These are phyloP conservation scores for Tachysurus vachellii DNA, from an alignment of 2,113 vertebrate species.

Conservation along the genomic window DNA sequence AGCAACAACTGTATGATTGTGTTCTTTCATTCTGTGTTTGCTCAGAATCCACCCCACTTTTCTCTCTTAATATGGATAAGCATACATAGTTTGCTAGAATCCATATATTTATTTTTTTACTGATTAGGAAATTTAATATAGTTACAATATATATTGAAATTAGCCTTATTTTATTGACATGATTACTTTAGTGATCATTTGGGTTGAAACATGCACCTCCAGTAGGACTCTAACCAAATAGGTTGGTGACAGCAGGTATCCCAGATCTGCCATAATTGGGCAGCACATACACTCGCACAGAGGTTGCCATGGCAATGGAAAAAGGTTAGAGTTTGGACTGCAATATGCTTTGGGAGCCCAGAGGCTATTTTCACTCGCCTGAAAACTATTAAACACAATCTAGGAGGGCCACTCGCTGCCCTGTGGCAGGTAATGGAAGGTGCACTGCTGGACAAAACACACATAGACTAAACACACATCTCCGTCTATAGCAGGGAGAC, in stretches of 20 bases:
- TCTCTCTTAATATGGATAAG: not conserved
- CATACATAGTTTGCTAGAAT: not conserved
- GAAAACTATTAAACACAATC: constrained; percentile 61
- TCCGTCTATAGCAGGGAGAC: constrained; percentile 24
- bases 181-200: not conserved
- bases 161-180: not conserved
- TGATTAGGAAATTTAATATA: not conserved
- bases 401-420: constrained; percentile 45
- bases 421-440: constrained; percentile 52
- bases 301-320: constrained; percentile 61
- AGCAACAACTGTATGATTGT: not conserved
- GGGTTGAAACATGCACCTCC: not conserved
- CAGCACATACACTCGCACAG: constrained; percentile 45
- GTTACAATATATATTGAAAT: not conserved
- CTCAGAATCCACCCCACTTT: not conserved
- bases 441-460: constrained; percentile 32
- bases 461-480: constrained; percentile 20
- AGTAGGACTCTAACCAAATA: constrained; percentile 36
- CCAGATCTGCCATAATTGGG: constrained; percentile 58
- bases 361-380: constrained; percentile 56
- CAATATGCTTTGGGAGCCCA: constrained; percentile 54
- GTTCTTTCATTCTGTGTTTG: constrained; percentile 18
- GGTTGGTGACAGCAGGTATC: constrained; percentile 51
- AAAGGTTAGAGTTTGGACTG: constrained; percentile 61
- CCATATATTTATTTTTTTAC: not conserved